These are phyloP conservation scores for Pristionchus fissidentatus DNA, from an alignment of 2,888 invertebrate species.

Conservation along the genomic window DNA sequence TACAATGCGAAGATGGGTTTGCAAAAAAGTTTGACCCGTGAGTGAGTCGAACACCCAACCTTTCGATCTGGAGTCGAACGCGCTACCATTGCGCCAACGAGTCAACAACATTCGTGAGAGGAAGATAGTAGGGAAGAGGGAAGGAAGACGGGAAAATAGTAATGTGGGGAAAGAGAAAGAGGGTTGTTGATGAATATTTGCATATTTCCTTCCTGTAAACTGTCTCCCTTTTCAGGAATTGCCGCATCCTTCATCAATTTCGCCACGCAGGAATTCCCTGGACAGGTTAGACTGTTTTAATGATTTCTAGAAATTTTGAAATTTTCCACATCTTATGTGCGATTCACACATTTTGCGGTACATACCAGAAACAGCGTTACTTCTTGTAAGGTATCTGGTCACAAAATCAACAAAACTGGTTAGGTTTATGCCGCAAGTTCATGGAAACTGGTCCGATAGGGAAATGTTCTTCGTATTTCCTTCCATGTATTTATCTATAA, in stretches of 20 bases:
- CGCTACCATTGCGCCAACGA: constrained; percentile 52
- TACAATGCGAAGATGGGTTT: neutral
- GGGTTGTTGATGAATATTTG: neutral
- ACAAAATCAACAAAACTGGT: too few relatives aligned
- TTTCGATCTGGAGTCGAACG: constrained; percentile 52
- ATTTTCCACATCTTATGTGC: too few relatives aligned
- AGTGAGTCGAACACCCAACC: constrained; percentile 49
- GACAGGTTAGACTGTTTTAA: constrained; percentile 85
- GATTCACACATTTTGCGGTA: too few relatives aligned
- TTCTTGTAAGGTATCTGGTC: too few relatives aligned
- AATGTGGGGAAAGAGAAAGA: neutral
- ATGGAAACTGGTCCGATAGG: too few relatives aligned
- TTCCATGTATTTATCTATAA: neutral
- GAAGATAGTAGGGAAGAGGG: neutral
- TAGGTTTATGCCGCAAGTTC: too few relatives aligned
- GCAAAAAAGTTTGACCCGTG: constrained; percentile 47
- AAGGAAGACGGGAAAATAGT: neutral
- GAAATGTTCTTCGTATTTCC: neutral
- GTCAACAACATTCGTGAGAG: constrained; percentile 1
- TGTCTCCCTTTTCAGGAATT: constrained; percentile 82
- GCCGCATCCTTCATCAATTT: constrained; percentile 98
- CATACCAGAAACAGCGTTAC: too few relatives aligned
- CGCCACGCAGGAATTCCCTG: constrained; percentile 99
- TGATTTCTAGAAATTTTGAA: neutral
- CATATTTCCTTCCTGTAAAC: neutral